Evolutionary conservation across 1,140 invertebrate genomes (phyloP).

Genomic region (Dendroctonus valens): DNA sequence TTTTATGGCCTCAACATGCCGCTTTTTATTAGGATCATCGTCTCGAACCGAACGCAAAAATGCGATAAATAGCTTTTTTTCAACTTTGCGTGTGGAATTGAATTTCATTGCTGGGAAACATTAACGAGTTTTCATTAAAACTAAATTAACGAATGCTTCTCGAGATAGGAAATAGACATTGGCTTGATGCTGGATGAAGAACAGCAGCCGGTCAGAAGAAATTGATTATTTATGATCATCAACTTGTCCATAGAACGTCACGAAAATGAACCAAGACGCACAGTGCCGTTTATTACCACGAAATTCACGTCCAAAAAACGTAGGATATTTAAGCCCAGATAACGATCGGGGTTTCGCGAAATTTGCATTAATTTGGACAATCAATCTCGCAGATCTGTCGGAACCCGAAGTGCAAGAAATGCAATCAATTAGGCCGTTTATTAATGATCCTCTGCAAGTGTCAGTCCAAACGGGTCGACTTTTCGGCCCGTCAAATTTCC

Average conservation of each 20-base stretch:
- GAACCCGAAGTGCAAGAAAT: slow-evolving; percentile 20
- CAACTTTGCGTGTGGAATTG: slow-evolving; percentile 11
- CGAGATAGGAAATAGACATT: too few relatives aligned
- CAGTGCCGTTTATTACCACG: background rate
- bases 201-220: too few relatives aligned
- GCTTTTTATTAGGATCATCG: slow-evolving; percentile 25
- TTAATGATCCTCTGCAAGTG: slow-evolving; percentile 23
- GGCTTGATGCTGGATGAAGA: too few relatives aligned
- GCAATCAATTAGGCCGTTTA: slow-evolving; percentile 24
- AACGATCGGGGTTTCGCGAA: slow-evolving; percentile 11
- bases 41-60: slow-evolving; percentile 8
- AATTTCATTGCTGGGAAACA: slow-evolving; percentile 4
- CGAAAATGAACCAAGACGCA: too few relatives aligned
- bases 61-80: background rate
- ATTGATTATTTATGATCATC: too few relatives aligned
- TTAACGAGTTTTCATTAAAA: background rate
- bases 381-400: slow-evolving; percentile 24
- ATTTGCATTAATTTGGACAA: slow-evolving; percentile 31
- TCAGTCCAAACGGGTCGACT: slow-evolving; percentile 14
- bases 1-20: slow-evolving; percentile 26
- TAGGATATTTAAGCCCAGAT: slow-evolving; percentile 21
- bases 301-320: slow-evolving; percentile 5
- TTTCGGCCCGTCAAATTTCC: slow-evolving; percentile 28
- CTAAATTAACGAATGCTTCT: too few relatives aligned
- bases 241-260: too few relatives aligned